Base-by-base conservation (phyloP, 2,797 vertebrate genomes). In the Mus minutoides region DNA sequence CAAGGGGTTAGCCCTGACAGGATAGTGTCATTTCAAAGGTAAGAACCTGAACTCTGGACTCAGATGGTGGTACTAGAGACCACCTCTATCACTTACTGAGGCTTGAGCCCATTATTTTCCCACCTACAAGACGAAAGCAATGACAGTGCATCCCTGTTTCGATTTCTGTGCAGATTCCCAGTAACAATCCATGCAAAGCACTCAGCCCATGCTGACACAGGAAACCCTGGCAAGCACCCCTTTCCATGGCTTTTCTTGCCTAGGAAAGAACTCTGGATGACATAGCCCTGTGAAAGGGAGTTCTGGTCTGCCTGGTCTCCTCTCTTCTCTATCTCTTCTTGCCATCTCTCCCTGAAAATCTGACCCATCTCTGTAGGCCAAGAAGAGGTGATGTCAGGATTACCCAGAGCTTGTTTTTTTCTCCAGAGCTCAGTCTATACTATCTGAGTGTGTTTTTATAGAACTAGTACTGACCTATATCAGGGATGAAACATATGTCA, bases 251-350 rank as follows among this genome's bases (percentile, higher is more conserved):
- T 37, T 10, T 82, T 37, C 49, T 76, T 67, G 49, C n/a, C 77
- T 0, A 3, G 21, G 62, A 90, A 71, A 76, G 89, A 76, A 43
- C 60, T 79, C 80, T 52, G 43, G 46, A 21, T 37, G 97, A 83
- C 84, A 75, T 26, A 77, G 60, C 31, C 64, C 29, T 90, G 78
- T 29, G 62, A 54, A 84, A 46, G 34, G 49, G 76, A 95, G 71
- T 71, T 92, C 82, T 69, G 40, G 24, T 89, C 31, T 80, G 85
- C 91, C 97, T 96, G 96, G 82, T 96, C 94, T 71, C 2, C 34
- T 97, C 96, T 90, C 84, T 85, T 87, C 7, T 79, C 97, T 97
- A 98, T 97, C 97, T 97, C 62, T 88, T 90, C 96, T 93, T 98
- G 87, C 94, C 90, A 97, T 98, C 97, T 96, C 92, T 96, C 84